phyloP scores from a whole-genome alignment of 1,140 invertebrate species.

The Psilanteris sp. region DNA sequence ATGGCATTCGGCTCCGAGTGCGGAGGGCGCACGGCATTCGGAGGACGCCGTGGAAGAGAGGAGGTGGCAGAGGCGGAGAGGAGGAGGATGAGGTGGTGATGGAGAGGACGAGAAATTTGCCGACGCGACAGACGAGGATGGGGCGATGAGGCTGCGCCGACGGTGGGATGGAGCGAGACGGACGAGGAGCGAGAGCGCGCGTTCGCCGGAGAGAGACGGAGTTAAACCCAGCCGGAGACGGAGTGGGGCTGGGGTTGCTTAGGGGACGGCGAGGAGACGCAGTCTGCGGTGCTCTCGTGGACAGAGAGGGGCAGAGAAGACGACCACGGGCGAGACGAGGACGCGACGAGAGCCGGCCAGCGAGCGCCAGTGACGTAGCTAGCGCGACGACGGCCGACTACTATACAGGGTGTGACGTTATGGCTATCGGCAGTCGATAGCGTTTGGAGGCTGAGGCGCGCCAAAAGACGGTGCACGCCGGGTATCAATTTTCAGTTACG shows the following conservation, averaged over 20 bases:
- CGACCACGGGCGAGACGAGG: slow-evolving; percentile 27
- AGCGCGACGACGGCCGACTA: slow-evolving; percentile 24
- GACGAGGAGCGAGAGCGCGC: slow-evolving; percentile 52
- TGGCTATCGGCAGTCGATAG: slow-evolving; percentile 53
- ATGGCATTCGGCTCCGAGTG: slow-evolving; percentile 77
- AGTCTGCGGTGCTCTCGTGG: slow-evolving; percentile 56
- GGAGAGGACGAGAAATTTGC: slow-evolving; percentile 71
- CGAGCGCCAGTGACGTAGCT: slow-evolving; percentile 67
- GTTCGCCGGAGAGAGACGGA: slow-evolving; percentile 30
- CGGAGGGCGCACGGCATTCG: slow-evolving; percentile 76
- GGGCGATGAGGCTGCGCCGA: slow-evolving; percentile 29
- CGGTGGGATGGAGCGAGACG: slow-evolving; percentile 55
- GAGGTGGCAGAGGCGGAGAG: slow-evolving; percentile 65
- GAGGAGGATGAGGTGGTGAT: slow-evolving; percentile 58
- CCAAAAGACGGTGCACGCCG: background rate
- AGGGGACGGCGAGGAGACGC: slow-evolving; percentile 54
- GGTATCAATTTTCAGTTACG: slow-evolving; percentile 20
- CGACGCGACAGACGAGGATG: slow-evolving; percentile 72
- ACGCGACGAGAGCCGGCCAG: slow-evolving; percentile 38
- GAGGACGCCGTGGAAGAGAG: slow-evolving; percentile 68
- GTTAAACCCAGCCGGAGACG: slow-evolving; percentile 49
- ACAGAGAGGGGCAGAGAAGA: slow-evolving; percentile 38
- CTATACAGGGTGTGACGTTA: slow-evolving; percentile 58
- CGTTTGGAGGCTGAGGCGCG: background rate
- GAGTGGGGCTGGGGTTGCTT: slow-evolving; percentile 58